Conservation (phyloP, 2,888 invertebrate species). For the Molanna angustata region DNA sequence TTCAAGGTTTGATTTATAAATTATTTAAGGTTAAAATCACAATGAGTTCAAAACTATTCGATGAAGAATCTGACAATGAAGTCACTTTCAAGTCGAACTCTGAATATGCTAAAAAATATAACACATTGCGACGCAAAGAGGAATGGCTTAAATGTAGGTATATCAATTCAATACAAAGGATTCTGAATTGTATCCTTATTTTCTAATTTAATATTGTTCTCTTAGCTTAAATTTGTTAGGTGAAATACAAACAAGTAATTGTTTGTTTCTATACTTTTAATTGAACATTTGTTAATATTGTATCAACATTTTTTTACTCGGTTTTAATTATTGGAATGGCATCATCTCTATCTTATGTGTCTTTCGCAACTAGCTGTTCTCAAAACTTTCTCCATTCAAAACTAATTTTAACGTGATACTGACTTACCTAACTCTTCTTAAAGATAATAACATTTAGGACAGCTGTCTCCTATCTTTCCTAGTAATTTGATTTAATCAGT, state of each 20-base stretch:
- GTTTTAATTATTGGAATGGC: too few relatives aligned
- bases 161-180: background rate
- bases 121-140: conserved; percentile 82
- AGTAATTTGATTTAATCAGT: too few relatives aligned
- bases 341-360: too few relatives aligned
- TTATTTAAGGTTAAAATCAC: background rate
- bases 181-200: background rate
- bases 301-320: too few relatives aligned
- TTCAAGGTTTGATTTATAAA: background rate
- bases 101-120: conserved; percentile 81
- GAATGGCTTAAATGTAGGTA: conserved; percentile 74
- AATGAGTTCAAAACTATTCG: conserved; percentile 43
- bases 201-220: background rate
- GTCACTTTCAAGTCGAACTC: conserved; percentile 66
- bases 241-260: background rate
- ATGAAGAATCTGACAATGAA: conserved; percentile 55
- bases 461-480: too few relatives aligned
- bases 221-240: background rate
- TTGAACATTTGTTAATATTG: too few relatives aligned
- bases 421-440: too few relatives aligned
- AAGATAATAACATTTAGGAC: too few relatives aligned
- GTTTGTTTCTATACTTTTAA: too few relatives aligned
- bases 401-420: too few relatives aligned
- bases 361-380: too few relatives aligned
- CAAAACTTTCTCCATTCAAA: too few relatives aligned